Evolutionary conservation across 2,113 vertebrate species (phyloP).

Genomic region (Calyptommatus sinebrachiatus): DNA sequence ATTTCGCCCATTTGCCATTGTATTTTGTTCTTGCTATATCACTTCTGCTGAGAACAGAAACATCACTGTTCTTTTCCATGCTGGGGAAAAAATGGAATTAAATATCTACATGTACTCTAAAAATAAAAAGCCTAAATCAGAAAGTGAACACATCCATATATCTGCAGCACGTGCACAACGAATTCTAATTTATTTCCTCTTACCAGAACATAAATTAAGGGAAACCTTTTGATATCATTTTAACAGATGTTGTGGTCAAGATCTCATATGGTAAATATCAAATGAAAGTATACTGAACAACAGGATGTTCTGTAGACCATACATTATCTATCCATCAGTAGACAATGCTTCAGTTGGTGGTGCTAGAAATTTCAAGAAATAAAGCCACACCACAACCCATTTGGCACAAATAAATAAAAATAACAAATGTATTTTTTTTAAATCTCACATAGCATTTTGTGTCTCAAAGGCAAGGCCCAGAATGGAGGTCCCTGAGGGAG

Average conservation of each 20-base stretch:
- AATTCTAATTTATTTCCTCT: conserved; percentile 69
- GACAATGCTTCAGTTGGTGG: conserved; percentile 13
- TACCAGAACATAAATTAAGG: conserved; percentile 72
- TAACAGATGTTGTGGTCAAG: conserved; percentile 77
- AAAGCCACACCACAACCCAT: no score
- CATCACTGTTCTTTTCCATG: conserved; percentile 2
- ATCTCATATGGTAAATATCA: conserved; percentile 79
- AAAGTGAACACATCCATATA: conserved; percentile 41
- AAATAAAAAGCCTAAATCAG: conserved; percentile 54
- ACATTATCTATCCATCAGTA: conserved; percentile 61
- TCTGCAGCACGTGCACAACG: conserved; percentile 49
- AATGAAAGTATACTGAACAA: conserved; percentile 64
- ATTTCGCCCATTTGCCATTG: background rate
- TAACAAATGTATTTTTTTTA: background rate
- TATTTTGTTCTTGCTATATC: conserved; percentile 23
- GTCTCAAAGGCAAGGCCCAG: no score
- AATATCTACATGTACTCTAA: conserved; percentile 5
- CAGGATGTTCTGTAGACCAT: conserved; percentile 82
- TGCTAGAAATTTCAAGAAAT: no score
- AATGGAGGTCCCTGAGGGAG: no score
- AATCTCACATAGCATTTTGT: no score
- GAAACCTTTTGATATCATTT: conserved; percentile 73
- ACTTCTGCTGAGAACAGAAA: conserved; percentile 28
- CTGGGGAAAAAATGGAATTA: conserved; percentile 2
- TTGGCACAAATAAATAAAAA: background rate